Conservation (phyloP, 2,113 vertebrate species). For the Grallaria varia region DNA sequence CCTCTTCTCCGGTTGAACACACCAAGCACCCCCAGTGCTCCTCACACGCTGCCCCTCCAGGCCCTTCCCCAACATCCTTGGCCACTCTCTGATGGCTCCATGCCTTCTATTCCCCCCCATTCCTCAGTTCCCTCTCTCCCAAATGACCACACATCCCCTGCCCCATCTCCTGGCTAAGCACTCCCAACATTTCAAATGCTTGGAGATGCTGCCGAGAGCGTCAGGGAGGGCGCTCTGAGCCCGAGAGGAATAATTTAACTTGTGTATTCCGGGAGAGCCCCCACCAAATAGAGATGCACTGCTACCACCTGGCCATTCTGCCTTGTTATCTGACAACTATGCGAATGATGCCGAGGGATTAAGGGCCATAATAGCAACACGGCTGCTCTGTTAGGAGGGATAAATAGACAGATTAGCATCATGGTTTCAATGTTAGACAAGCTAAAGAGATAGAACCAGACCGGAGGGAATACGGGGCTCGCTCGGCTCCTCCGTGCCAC, state of each 20-base stretch:
- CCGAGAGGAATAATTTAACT: neutral
- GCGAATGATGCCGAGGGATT: slow-evolving; percentile 51
- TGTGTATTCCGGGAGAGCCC: neutral
- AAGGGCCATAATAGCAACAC: slow-evolving; percentile 27
- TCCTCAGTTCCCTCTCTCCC: neutral
- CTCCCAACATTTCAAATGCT: neutral
- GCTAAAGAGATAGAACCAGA: slow-evolving; percentile 34
- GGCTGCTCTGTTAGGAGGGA: slow-evolving; percentile 44
- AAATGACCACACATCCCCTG: fast-evolving
- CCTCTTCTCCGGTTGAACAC: too few species aligned
- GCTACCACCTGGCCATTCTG: slow-evolving; percentile 33
- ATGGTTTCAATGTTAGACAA: slow-evolving; percentile 15
- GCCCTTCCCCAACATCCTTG: too few species aligned
- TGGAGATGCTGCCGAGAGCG: neutral
- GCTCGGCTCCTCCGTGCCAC: neutral
- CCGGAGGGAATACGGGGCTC: slow-evolving; percentile 16
- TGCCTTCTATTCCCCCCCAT: fast-evolving
- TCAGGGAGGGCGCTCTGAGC: neutral
- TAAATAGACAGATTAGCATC: slow-evolving; percentile 47
- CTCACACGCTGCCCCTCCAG: too few species aligned
- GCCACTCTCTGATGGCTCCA: too few species aligned
- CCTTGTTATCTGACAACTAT: slow-evolving; percentile 32
- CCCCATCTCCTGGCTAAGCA: neutral
- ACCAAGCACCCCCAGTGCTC: too few species aligned
- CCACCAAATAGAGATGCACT: neutral